Evolutionary conservation across 2,888 invertebrate genomes (phyloP), one percentile per base, ranked within the genome.

Genomic region (Tiliacea aurago): DNA sequence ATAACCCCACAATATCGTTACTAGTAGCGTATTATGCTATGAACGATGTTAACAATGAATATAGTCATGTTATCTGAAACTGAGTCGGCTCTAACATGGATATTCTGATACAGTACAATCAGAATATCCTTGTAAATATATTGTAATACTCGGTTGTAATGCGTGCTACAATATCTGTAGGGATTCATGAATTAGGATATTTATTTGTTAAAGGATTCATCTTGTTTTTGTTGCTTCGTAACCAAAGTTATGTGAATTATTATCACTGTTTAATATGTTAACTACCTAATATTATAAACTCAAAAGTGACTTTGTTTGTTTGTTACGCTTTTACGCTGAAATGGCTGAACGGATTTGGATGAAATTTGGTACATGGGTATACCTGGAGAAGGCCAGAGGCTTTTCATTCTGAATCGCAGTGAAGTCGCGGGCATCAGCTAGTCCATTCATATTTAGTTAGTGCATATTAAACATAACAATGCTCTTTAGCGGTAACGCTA

Each of bases 41-140:
- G 45, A 62, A 62, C 45, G 33, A 62, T 66, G 55, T 77, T 56
- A 76, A 33, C 64, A 64, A 33, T 15, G 47, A 70, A 76, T 61
- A n/a, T 55, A 33, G 41, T 45, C 7, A 10, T 66, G 63, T 64
- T 71, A 76, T 76, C 63, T 28, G 37, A 18, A 56, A 73, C 49
- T 47, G 28, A 66, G 43, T 77, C 61, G 61, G 55, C 62, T 71
- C 5, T 15, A n/a, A 66, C 62, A 62, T 23, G 55, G 45, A 70
- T 70, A 43, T 41, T 59, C 51, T 41, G 45, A 47, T 59, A 58
- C 33, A 55, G 28, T 61, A 75, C 33, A 58, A 59, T 64, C 33
- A 9, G 41, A 64, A 13, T 47, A 59, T 15, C 13, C 33, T 70
- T 71, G 76, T 76, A 70, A 74, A 63, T 76, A 51, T 75, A 70